Evolutionary conservation across 1,140 invertebrate species (phyloP), one percentile per base, ranked within the genome.

Genomic region (Trichogramma pretiosum): DNA sequence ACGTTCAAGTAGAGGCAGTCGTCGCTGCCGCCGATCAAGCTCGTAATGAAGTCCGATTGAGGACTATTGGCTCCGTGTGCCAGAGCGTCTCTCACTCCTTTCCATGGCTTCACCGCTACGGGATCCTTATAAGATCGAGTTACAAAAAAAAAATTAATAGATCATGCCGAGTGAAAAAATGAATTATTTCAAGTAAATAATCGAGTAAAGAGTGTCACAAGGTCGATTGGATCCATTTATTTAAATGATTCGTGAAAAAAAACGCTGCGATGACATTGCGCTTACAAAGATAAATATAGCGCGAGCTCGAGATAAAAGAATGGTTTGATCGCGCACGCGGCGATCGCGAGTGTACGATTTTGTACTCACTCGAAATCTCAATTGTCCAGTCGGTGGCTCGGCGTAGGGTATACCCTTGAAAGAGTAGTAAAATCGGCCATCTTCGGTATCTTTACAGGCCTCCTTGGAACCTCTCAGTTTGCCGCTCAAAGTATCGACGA

Each of bases 1-100:
- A 93, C 79, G 61, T 91, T 92, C 11, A 93, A 67, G 59, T 84
- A 83, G 7, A 93, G 75, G 58, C 89, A 93, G 61, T 93, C 87
- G 71, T 87, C 83, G 39, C 48, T 46, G 0, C 67, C 67, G 0
- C 38, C 0, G 5, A 60, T 7, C 32, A 42, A 3, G 0, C 30
- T 39, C 0, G 37, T 52, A 0, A 57, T 10, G 1, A 45, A 18
- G 22, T 58, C 46, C 1, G 45, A 2, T 17, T 70, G 80, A 2
- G 71, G 66, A 32, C 74, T 76, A 2, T 64, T 56, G 0, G 74
- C 67, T 18, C 80, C 79, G 34, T 74, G 73, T 4, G 66, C 54
- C 0, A 63, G 70, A 0, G 79, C 77, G 45, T 81, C 70, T 55
- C 64, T 68, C 2, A 74, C 42, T 9, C 69, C 72, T 10, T 61